Conservation (phyloP, 1,140 invertebrate species). For the Drosophila mojavensis region DNA sequence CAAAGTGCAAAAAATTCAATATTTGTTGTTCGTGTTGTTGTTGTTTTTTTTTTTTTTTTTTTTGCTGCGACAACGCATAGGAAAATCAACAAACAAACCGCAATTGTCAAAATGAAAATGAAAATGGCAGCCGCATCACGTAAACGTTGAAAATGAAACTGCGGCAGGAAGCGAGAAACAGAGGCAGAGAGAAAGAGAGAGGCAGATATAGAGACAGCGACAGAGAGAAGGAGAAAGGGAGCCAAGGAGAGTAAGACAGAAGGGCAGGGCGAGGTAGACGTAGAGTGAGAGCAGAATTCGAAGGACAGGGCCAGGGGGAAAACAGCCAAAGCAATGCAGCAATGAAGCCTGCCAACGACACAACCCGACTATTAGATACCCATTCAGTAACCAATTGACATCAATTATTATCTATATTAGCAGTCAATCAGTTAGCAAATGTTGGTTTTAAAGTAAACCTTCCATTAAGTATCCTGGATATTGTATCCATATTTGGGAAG, state of each 20-base stretch:
- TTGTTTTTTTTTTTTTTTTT: conserved; percentile 9
- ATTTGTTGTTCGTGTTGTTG: too few relatives aligned
- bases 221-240: conserved; percentile 16
- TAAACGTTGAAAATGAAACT: conserved; percentile 27
- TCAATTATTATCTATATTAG: neutral
- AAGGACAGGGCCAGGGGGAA: conserved; percentile 11
- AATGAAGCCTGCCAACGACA: neutral
- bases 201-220: neutral
- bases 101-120: conserved; percentile 47
- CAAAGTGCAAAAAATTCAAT: conserved; percentile 15
- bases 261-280: neutral
- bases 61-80: conserved; percentile 49
- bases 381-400: neutral
- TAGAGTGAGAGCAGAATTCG: conserved; percentile 2
- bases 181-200: neutral
- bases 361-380: conserved; percentile 1
- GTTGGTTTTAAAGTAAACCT: too few relatives aligned
- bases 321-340: neutral
- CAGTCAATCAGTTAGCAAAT: too few relatives aligned
- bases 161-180: conserved; percentile 5
- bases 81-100: conserved; percentile 65
- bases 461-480: too few relatives aligned
- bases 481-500: too few relatives aligned
- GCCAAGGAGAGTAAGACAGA: neutral
- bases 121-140: conserved; percentile 21